These are phyloP conservation scores for Apteryx owenii DNA, from an alignment of 2,113 vertebrate genomes.

Conservation along the genomic window DNA sequence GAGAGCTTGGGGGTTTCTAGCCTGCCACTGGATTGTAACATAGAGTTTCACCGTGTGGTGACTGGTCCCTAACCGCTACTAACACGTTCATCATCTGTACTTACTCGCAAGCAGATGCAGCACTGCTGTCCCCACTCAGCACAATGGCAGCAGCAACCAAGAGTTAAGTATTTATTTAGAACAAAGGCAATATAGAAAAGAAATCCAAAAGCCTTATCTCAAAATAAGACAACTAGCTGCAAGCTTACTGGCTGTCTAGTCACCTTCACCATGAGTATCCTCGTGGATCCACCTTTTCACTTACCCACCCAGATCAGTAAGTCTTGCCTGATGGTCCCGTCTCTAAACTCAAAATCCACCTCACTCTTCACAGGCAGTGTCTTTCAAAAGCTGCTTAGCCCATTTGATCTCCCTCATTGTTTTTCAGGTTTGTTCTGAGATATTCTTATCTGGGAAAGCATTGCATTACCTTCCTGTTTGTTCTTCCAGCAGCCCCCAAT, in stretches of 20 bases:
- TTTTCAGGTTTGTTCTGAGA: neutral
- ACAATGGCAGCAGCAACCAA: neutral
- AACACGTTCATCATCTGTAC: neutral
- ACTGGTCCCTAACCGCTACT: neutral
- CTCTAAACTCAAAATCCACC: neutral
- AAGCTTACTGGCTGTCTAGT: neutral
- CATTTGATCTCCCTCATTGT: neutral
- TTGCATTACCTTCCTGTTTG: neutral
- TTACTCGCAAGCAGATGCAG: neutral
- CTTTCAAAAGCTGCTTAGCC: neutral
- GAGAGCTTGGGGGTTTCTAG: neutral
- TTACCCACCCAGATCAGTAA: neutral
- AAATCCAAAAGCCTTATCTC: neutral
- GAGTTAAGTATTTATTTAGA: neutral
- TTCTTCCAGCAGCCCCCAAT: neutral
- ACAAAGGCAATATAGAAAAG: neutral
- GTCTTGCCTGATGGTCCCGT: neutral
- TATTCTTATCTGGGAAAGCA: neutral
- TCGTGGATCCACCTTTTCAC: neutral
- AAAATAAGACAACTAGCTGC: neutral
- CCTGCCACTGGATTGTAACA: accelerated
- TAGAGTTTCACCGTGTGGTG: neutral
- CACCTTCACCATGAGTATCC: neutral
- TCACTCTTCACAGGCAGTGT: neutral
- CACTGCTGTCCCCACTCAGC: neutral